Percentiles rank a stretch among this genome's conserved stretches.
Conservation (phyloP, 2,113 vertebrate species). For the human (Homo sapiens) region GRCh38 chr17:3595501-3596000, state of each 20-base stretch:
- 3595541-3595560: not conserved
- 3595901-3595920: not conserved
- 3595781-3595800: not conserved
- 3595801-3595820: not conserved
- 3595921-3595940: not conserved
- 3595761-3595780: not conserved
- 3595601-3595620: not conserved
- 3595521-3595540: not conserved
- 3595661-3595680: not conserved
- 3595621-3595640: no score
- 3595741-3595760: not conserved
- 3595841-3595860: constrained; percentile 11
- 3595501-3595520: not conserved
- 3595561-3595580: not conserved
- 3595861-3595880: not conserved
- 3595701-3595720: not conserved
- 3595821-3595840: not conserved
- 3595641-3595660: not conserved
- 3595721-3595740: not conserved
- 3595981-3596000: not conserved
- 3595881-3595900: not conserved
- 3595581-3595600: not conserved
- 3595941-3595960: not conserved
- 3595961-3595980: not conserved
- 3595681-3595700: not conserved